Base-by-base conservation (phyloP, 2,888 invertebrate species). In the Himalopsyche kuldschensis region DNA sequence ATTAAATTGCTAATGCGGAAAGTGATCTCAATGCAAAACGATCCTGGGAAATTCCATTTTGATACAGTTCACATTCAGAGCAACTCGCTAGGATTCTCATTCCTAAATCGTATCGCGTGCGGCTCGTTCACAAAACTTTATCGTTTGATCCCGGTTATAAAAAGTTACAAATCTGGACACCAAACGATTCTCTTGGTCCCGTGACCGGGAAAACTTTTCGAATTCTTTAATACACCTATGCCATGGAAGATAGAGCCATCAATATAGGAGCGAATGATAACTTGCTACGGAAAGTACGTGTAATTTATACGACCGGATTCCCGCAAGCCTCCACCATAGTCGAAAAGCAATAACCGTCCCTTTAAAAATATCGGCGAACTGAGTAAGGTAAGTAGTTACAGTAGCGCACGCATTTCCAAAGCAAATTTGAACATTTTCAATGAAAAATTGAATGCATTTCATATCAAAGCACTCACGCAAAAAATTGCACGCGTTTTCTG, bases 301-400 rank as follows among this genome's bases (percentile, higher is more conserved):
- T 86, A 86, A 86, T 86, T 86, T 86, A 86, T 86, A 86, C 86
- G 79, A 79, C 48, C 80, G 79, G 84, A 32, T 80, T 78, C 78
- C 63, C 79, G 47, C 80, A 75, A 41, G 27, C 69, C 63, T 47
- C 41, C 75, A 75, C 79, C 83, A 76, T 83, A 83, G 85, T 84
- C 85, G 84, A 84, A 85, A 86, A 86, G 85, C 86, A 85, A 86
- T 86, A 86, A 86, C 86, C 85, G 85, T 85, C 86, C 82, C 83
- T 86, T 76, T 84, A 85, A 85, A 86, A 86, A 85, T 85, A 85
- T 85, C 83, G 82, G 78, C 76, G 31, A 76, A 76, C 32, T 31
- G 81, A 75, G 81, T 35, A 47, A 78, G 48, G 63, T 78, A 69
- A 69, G 41, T 20, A 35, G 80, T 11, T 32, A 35, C 32, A 75